phyloP scores from a whole-genome alignment of 2,888 invertebrate genomes.

The Ophion slaviceki region DNA sequence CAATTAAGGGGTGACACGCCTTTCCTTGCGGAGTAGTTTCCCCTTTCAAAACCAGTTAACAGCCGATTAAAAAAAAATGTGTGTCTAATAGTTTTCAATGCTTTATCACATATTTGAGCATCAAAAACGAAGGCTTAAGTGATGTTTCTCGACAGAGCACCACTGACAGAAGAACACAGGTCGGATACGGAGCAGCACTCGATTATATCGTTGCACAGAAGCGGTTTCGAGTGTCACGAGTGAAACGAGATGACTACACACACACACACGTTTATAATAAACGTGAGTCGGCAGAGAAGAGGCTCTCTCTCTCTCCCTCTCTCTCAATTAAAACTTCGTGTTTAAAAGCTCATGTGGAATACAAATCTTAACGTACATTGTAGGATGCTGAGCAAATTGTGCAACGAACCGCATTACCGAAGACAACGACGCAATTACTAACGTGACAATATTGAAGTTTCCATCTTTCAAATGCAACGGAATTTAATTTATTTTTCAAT shows the following conservation, averaged over 20 bases:
- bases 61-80: too few relatives aligned
- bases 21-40: too few relatives aligned
- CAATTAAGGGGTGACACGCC: too few relatives aligned
- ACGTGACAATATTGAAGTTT: neutral
- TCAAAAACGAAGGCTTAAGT: too few relatives aligned
- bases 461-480: too few relatives aligned
- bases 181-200: conserved; percentile 69
- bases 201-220: conserved; percentile 71
- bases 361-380: neutral
- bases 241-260: conserved; percentile 28
- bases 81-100: too few relatives aligned
- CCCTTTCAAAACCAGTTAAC: too few relatives aligned
- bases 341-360: neutral
- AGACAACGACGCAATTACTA: neutral
- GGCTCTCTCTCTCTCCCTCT: neutral
- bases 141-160: conserved; percentile 26
- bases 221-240: conserved; percentile 60
- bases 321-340: neutral
- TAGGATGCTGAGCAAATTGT: neutral
- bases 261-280: conserved; percentile 27
- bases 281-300: neutral
- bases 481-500: too few relatives aligned
- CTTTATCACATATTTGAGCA: too few relatives aligned
- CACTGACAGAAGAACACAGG: conserved; percentile 46
- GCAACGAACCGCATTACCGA: neutral